Evolutionary conservation across 2,797 vertebrate species (phyloP), one percentile per base, ranked within the genome.

Genomic region (Pterois miles): DNA sequence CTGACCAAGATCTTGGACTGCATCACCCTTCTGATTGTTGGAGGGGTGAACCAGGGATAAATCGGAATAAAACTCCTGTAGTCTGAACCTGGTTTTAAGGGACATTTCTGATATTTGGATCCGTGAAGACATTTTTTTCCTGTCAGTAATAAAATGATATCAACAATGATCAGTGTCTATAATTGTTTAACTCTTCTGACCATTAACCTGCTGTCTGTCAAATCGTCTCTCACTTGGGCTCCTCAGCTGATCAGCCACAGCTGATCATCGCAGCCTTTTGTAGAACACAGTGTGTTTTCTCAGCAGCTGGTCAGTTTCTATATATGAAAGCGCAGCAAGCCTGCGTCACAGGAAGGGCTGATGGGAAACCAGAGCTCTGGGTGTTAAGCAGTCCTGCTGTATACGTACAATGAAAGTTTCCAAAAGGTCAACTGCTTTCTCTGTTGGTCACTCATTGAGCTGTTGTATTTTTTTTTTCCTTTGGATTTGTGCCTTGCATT

Each of bases 281-380:
- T 78, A 83, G 69, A 6, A 77, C 71, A 71, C 23, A 3, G 83
- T 65, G 77, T 82, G 77, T 88, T 92, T 91, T 92, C 79, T 86
- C 76, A 86, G 86, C 91, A 90, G 81, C 83, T 83, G 87, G 74
- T 84, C 84, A 81, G 20, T 81, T 92, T 89, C 91, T 93, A 90
- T 90, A 92, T 91, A 91, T 92, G 90, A 89, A 85, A 82, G 69
- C 11, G 1, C 54, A 68, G 1, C 53, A 67, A 76, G 5, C 72
- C 76, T 85, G 66, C 70, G 78, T 91, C 86, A 91, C 78, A 80
- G 90, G 81, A 91, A 90, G 67, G 70, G 71, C 76, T 87, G 86
- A 79, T 90, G 81, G 84, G 88, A 88, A 92, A 88, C 73, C 70
- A 82, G 71, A 59, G 70, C 81, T 87, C 78, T 66, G 59, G 67